Evolutionary conservation across 2,113 vertebrate genomes (phyloP).

Genomic region (Pangasianodon hypophthalmus): DNA sequence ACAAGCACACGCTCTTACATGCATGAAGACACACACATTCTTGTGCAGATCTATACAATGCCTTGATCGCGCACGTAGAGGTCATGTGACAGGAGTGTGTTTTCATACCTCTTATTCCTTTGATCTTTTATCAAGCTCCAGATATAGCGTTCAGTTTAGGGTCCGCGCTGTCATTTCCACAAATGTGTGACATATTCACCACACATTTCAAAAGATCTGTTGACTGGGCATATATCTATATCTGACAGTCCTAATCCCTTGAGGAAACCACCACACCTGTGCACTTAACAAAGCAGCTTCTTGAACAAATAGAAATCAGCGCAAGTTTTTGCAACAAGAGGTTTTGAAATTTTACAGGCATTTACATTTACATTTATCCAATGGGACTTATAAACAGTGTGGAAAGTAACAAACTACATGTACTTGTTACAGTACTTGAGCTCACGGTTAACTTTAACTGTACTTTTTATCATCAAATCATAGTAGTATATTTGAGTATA

Average conservation of each 20-base stretch:
- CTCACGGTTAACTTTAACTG: not conserved
- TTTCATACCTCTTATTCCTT: conserved; percentile 62
- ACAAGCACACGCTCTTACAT: conserved; percentile 46
- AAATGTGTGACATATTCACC: conserved; percentile 18
- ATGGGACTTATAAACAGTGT: not conserved
- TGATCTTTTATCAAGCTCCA: conserved; percentile 61
- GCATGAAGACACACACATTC: conserved; percentile 36
- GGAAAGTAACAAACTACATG: not conserved
- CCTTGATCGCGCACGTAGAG: conserved; percentile 63
- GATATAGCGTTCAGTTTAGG: conserved; percentile 56
- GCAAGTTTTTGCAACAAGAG: not conserved
- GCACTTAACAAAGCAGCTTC: not conserved
- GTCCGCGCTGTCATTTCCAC: not conserved
- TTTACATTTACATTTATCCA: not conserved
- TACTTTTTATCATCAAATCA: not conserved
- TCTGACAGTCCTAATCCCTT: not conserved
- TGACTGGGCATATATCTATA: not conserved
- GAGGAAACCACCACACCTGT: conserved; percentile 16
- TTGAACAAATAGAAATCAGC: not conserved
- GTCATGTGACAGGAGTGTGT: conserved; percentile 56
- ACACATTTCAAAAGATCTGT: conserved; percentile 1
- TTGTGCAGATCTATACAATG: conserved; percentile 20
- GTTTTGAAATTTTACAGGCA: not conserved
- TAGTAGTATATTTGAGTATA: not conserved
- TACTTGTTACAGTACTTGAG: not conserved